phyloP scores from a whole-genome alignment of 2,797 vertebrate species.

The Rhinogobio ventralis region DNA sequence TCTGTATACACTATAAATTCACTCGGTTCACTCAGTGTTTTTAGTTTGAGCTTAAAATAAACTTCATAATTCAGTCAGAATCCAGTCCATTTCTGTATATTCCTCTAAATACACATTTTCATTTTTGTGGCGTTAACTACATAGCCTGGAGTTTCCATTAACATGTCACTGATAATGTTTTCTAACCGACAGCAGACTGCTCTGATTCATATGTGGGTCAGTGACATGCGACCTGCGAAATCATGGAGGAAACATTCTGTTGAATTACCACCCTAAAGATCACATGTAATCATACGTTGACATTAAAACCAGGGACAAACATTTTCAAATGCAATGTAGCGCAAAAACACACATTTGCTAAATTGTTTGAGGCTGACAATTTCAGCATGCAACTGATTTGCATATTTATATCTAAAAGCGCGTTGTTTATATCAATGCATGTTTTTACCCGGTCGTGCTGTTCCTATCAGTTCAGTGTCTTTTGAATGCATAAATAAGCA shows the following conservation, averaged over 20 bases:
- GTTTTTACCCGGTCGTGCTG: slow-evolving; percentile 39
- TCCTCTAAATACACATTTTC: slow-evolving; percentile 3
- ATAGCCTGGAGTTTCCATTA: slow-evolving; percentile 43
- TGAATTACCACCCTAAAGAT: slow-evolving; percentile 26
- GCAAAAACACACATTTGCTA: slow-evolving; percentile 36
- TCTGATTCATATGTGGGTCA: slow-evolving; percentile 53
- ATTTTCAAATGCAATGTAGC: slow-evolving; percentile 50
- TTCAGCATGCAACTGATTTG: slow-evolving; percentile 38
- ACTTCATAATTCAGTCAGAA: slow-evolving; percentile 8
- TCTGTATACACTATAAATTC: slow-evolving; percentile 25
- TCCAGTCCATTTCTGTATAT: slow-evolving; percentile 14
- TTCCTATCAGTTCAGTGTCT: slow-evolving; percentile 45
- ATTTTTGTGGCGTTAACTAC: slow-evolving; percentile 18
- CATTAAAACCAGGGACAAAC: slow-evolving; percentile 17
- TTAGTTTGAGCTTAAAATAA: slow-evolving; percentile 22
- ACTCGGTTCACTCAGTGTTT: neutral
- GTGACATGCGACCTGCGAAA: slow-evolving; percentile 35
- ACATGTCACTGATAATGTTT: slow-evolving; percentile 50
- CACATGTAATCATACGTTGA: slow-evolving; percentile 35
- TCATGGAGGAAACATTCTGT: slow-evolving; percentile 27
- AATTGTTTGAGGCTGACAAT: slow-evolving; percentile 38
- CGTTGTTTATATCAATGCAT: slow-evolving; percentile 49
- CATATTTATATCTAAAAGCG: slow-evolving; percentile 45
- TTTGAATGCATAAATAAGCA: slow-evolving; percentile 60
- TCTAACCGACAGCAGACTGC: slow-evolving; percentile 31